A percentile compares a stretch with the other conserved stretches of the same genome.
Evolutionary conservation across 1,140 invertebrate species (phyloP).

Genomic region (Drosophila gunungcola): DNA sequence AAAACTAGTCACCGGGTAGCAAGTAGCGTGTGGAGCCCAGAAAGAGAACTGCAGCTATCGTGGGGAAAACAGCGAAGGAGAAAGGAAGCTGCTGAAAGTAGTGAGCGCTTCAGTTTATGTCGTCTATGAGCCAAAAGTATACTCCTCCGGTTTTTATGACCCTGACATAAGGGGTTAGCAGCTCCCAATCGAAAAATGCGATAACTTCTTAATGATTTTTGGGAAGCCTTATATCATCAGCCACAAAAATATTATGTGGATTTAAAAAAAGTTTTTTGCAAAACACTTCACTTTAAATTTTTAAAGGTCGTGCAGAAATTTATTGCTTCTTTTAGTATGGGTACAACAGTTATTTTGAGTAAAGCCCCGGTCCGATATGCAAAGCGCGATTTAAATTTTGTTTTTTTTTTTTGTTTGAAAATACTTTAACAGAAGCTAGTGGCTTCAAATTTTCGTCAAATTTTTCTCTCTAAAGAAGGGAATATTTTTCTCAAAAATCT

Average conservation of each 20-base stretch:
- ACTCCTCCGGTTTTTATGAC: conserved; percentile 4
- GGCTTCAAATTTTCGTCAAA: no score
- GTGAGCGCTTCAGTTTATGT: conserved; percentile 10
- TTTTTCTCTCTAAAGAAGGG: no score
- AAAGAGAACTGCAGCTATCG: conserved; percentile 64
- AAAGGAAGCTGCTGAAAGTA: conserved; percentile 10
- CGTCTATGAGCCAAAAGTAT: conserved; percentile 35
- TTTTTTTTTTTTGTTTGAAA: no score
- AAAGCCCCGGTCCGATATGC: no score
- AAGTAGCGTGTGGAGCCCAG: conserved; percentile 39
- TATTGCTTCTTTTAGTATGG: no score
- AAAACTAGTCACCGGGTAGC: conserved; percentile 18
- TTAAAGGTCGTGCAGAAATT: no score
- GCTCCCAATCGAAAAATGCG: conserved; percentile 17
- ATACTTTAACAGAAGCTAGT: no score
- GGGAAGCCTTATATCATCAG: neutral
- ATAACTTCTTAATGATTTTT: neutral
- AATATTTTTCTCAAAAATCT: no score
- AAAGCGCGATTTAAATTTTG: no score
- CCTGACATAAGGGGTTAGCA: conserved; percentile 16
- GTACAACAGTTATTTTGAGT: no score
- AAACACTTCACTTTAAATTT: no score
- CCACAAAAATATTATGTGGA: neutral
- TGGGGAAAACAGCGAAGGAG: conserved; percentile 12
- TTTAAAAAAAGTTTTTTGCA: no score